Evolutionary conservation across 2,797 vertebrate genomes (phyloP), one percentile per base, ranked within the genome.

Genomic region (Notolabrus celidotus): DNA sequence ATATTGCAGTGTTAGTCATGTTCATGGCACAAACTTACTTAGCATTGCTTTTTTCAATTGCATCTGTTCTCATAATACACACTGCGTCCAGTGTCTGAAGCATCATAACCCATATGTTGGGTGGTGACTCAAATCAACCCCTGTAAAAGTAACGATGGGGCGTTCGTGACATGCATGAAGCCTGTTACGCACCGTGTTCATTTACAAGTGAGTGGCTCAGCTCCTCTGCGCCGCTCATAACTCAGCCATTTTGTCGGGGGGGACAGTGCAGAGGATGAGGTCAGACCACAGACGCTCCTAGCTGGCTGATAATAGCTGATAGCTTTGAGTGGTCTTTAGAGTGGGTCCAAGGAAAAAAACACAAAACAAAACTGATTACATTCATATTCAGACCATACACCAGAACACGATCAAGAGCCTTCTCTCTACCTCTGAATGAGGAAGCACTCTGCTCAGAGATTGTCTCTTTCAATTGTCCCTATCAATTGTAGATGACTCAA

Each of bases 141-240:
- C 77, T 56, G 82, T 88, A 83, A 90, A 90, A 87, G 85, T 79
- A 80, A 89, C 88, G 84, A 92, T 83, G 83, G 83, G 76, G 50
- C 33, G 65, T 86, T 88, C 76, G 76, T 89, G 87, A 89, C 88
- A 80, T 15, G 79, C 85, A 84, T 87, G 75, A 83, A 45, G 38
- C 85, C 82, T 72, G 81, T 79, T 82, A 77, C 42, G 51, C 61
- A 46, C 73, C 71, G n/a, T 42, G 25, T 77, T 86, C 71, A 79
- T 93, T 93, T 90, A 87, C 76, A 88, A 78, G 87, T 55, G 16
- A 47, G 60, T 67, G 17, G 62, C 86, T 56, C 77, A 25, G 53
- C 74, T 81, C 27, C 56, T 43, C 69, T 67, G 58, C 27, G 69
- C 62, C 85, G 66, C 83, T 85, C 86, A 85, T 88, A 88, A 86